These are phyloP conservation scores for Bufo bufo DNA, from an alignment of 2,113 vertebrate species.

Conservation along the genomic window DNA sequence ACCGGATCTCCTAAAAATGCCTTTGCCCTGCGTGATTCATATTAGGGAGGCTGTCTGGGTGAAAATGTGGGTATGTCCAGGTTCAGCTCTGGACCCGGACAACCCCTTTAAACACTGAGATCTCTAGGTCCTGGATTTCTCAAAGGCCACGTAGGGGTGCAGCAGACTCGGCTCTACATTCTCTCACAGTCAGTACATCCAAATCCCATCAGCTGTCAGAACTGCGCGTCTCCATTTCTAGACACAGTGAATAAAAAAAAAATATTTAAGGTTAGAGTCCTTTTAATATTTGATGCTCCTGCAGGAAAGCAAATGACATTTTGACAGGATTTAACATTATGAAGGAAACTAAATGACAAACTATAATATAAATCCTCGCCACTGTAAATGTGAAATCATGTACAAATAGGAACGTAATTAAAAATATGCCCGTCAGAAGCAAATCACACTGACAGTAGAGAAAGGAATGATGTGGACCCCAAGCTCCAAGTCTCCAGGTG, in stretches of 20 bases:
- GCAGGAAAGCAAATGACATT: conserved; percentile 3
- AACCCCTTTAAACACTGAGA: no score
- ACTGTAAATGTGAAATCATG: conserved; percentile 12
- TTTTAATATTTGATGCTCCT: neutral
- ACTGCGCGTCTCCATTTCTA: neutral
- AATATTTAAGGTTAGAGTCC: conserved; percentile 1
- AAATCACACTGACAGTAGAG: conserved; percentile 5
- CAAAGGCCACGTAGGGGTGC: neutral
- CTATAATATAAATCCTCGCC: neutral
- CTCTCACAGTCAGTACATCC: neutral
- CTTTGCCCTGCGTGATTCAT: no score
- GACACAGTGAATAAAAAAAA: neutral
- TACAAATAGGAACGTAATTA: conserved; percentile 31
- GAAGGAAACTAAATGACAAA: conserved; percentile 18
- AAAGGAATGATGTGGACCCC: conserved; percentile 15
- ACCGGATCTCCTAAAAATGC: no score
- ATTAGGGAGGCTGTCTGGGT: no score
- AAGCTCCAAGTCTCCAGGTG: conserved; percentile 3
- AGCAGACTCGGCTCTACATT: neutral
- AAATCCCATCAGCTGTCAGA: neutral
- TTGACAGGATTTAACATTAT: conserved; percentile 11
- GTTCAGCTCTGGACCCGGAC: no score
- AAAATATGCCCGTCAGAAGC: conserved; percentile 13
- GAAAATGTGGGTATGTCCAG: no score
- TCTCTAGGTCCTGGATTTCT: neutral